These are phyloP conservation scores for Barbus barbus DNA, from an alignment of 2,113 vertebrate species.

Conservation along the genomic window DNA sequence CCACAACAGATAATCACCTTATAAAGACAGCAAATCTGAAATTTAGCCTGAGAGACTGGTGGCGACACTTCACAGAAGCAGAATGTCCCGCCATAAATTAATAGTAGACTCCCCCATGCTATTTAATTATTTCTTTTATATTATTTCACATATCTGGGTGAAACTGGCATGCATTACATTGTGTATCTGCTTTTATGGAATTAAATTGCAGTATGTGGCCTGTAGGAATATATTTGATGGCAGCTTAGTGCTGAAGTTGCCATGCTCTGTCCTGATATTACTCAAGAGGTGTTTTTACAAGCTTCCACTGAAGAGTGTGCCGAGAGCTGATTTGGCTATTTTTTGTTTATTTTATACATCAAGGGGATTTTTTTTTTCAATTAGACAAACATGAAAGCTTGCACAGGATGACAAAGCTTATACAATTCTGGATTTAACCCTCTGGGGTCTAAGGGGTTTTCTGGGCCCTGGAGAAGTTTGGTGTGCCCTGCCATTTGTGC, in stretches of 20 bases:
- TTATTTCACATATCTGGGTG: background rate
- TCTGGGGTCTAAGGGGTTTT: background rate
- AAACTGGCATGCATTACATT: background rate
- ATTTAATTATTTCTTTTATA: background rate
- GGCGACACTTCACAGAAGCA: background rate
- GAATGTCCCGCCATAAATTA: background rate
- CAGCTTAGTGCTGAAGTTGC: conserved; percentile 11
- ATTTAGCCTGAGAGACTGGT: background rate
- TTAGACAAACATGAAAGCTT: background rate
- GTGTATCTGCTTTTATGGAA: background rate
- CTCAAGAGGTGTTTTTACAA: too few relatives aligned
- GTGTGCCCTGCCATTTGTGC: background rate
- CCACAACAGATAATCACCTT: too few relatives aligned
- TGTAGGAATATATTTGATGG: background rate
- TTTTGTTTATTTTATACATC: background rate
- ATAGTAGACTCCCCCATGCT: background rate
- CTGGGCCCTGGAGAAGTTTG: background rate
- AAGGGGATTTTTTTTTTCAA: background rate
- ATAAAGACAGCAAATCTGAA: background rate
- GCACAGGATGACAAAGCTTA: background rate
- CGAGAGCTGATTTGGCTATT: background rate
- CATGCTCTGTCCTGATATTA: background rate
- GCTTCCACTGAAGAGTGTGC: too few relatives aligned
- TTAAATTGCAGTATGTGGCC: background rate
- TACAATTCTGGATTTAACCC: background rate